Evolutionary conservation across 2,888 invertebrate genomes (phyloP).

Genomic region (Polydesmus complanatus): DNA sequence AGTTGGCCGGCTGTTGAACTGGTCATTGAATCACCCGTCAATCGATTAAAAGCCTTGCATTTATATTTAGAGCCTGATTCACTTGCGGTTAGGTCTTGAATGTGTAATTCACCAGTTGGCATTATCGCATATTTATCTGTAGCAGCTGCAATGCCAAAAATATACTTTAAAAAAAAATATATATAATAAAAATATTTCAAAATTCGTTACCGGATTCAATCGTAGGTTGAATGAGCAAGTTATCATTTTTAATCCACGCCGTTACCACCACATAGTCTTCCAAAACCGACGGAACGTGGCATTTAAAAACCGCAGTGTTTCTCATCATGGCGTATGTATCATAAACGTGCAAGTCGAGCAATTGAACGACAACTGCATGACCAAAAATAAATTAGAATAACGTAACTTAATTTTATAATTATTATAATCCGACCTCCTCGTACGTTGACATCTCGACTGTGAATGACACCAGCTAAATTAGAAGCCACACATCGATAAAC

Average conservation of each 20-base stretch:
- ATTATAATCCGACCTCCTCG: constrained; percentile 9
- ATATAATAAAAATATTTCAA: neutral
- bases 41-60: constrained; percentile 7
- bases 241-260: constrained; percentile 15
- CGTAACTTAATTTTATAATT: neutral
- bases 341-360: constrained; percentile 9
- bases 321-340: constrained; percentile 13
- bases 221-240: constrained; percentile 7
- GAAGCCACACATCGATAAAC: constrained; percentile 9
- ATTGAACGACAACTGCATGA: constrained; percentile 11
- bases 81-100: neutral
- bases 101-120: constrained; percentile 13
- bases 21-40: constrained; percentile 1
- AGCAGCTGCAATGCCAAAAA: neutral
- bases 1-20: constrained; percentile 12
- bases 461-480: constrained; percentile 1
- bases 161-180: neutral
- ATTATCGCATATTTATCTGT: constrained; percentile 10
- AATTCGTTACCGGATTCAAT: neutral
- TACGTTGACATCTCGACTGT: constrained; percentile 6
- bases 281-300: constrained; percentile 13
- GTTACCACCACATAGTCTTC: neutral
- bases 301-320: constrained; percentile 12
- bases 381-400: neutral
- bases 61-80: constrained; percentile 9